Percentiles rank a stretch among this genome's conserved stretches.
Evolutionary conservation across 2,113 vertebrate genomes (phyloP).

Genomic region (Egretta garzetta): DNA sequence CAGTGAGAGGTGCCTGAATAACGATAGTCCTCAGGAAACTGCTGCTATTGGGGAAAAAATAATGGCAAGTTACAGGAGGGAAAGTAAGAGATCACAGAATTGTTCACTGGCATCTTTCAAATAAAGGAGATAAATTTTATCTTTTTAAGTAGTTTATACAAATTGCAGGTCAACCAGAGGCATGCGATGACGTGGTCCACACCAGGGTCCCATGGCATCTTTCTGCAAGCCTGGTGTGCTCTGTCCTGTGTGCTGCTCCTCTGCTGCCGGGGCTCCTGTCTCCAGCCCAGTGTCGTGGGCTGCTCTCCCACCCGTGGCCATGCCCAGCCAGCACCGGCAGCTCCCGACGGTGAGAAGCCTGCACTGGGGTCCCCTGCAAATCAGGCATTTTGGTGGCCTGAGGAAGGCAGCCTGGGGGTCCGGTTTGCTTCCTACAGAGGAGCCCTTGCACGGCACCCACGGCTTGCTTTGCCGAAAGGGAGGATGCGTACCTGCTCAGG

Average conservation of each 20-base stretch:
- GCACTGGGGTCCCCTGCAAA: background rate
- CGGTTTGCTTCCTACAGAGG: background rate
- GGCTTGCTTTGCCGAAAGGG: background rate
- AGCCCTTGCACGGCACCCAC: background rate
- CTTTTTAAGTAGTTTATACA: background rate
- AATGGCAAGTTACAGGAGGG: background rate
- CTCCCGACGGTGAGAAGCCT: background rate
- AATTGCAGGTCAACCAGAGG: background rate
- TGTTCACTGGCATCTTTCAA: background rate
- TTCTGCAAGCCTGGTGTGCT: background rate
- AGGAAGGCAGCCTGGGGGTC: background rate
- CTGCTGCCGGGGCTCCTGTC: background rate
- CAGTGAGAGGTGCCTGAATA: background rate
- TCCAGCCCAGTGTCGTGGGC: fast-evolving
- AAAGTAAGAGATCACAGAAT: background rate
- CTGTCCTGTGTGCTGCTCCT: background rate
- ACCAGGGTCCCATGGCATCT: too few species aligned
- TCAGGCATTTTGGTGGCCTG: background rate
- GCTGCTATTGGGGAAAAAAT: background rate
- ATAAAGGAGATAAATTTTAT: background rate
- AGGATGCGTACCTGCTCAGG: background rate
- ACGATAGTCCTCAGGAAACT: background rate
- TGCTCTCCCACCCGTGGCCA: fast-evolving
- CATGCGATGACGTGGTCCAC: fast-evolving
- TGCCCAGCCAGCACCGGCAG: fast-evolving